Evolutionary conservation across 2,113 vertebrate genomes (phyloP).

Genomic region (Pavo muticus): DNA sequence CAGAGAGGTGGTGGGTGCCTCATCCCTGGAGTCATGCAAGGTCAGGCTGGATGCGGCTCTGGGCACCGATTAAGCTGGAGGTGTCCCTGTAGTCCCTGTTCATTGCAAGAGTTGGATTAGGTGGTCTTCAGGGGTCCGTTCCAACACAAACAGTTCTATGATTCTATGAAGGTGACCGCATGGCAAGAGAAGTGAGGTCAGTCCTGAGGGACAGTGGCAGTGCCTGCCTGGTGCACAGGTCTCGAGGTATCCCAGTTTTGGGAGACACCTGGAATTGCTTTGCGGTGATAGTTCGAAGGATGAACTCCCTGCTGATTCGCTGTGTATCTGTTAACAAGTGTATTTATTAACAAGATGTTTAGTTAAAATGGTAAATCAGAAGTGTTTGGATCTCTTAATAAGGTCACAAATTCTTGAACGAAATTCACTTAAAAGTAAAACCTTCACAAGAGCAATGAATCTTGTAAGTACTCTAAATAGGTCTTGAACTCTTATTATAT

Average conservation of each 20-base stretch:
- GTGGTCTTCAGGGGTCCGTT: no score
- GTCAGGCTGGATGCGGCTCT: no score
- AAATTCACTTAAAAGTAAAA: not conserved
- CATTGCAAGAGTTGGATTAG: no score
- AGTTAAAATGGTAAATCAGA: constrained; percentile 17
- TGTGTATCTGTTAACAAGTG: not conserved
- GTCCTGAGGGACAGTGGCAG: not conserved
- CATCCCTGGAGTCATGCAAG: no score
- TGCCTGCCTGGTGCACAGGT: not conserved
- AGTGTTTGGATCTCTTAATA: constrained; percentile 27
- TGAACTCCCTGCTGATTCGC: not conserved
- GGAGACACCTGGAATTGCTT: not conserved
- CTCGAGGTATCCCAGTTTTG: not conserved
- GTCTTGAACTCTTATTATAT: constrained; percentile 26
- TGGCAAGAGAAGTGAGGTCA: not conserved
- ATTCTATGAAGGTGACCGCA: not conserved
- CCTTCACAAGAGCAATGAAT: not conserved
- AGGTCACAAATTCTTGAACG: not conserved
- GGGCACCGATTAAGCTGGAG: no score
- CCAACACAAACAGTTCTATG: no score
- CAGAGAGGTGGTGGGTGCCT: no score
- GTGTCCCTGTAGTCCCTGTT: no score
- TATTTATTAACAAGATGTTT: constrained; percentile 10
- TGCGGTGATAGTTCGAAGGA: not conserved
- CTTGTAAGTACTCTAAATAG: constrained; percentile 38